phyloP scores from a whole-genome alignment of 2,797 vertebrate genomes.

The Gadopsis bispinosus region DNA sequence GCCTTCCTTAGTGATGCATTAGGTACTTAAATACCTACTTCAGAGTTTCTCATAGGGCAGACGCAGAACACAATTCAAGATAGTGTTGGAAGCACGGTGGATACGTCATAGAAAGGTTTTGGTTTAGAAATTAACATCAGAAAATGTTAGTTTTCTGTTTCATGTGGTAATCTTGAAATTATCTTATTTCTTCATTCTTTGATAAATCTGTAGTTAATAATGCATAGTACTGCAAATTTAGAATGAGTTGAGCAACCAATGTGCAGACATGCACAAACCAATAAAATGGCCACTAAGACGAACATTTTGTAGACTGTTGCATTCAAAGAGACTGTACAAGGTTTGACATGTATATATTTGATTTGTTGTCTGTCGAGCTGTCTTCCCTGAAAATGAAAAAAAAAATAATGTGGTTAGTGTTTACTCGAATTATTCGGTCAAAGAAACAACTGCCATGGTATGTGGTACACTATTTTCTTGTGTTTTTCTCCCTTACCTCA shows the following conservation, averaged over 20 bases:
- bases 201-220: slow-evolving; percentile 35
- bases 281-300: slow-evolving; percentile 41
- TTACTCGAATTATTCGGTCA: slow-evolving; percentile 43
- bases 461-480: slow-evolving; percentile 29
- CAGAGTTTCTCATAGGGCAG: slow-evolving; percentile 19
- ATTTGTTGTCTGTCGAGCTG: slow-evolving; percentile 53
- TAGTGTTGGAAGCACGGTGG: slow-evolving; percentile 18
- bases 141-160: slow-evolving; percentile 35
- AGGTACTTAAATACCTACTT: slow-evolving; percentile 53
- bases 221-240: slow-evolving; percentile 12
- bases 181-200: slow-evolving; percentile 26
- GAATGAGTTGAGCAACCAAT: slow-evolving; percentile 1
- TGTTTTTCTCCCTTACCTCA: slow-evolving; percentile 44
- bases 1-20: slow-evolving; percentile 47
- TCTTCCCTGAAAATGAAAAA: slow-evolving; percentile 48
- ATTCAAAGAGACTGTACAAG: slow-evolving; percentile 46
- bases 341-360: slow-evolving; percentile 68
- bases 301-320: slow-evolving; percentile 43
- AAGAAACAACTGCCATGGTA: slow-evolving; percentile 32
- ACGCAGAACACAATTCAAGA: slow-evolving; percentile 13
- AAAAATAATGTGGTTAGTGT: slow-evolving; percentile 22
- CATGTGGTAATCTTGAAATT: slow-evolving; percentile 2
- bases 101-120: slow-evolving; percentile 28
- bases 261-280: slow-evolving; percentile 24
- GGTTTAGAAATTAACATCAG: slow-evolving; percentile 17